Percentiles rank a stretch among this genome's conserved stretches.
These are phyloP conservation scores for Chionodraco myersi DNA, from an alignment of 2,113 vertebrate genomes.

Conservation along the genomic window DNA sequence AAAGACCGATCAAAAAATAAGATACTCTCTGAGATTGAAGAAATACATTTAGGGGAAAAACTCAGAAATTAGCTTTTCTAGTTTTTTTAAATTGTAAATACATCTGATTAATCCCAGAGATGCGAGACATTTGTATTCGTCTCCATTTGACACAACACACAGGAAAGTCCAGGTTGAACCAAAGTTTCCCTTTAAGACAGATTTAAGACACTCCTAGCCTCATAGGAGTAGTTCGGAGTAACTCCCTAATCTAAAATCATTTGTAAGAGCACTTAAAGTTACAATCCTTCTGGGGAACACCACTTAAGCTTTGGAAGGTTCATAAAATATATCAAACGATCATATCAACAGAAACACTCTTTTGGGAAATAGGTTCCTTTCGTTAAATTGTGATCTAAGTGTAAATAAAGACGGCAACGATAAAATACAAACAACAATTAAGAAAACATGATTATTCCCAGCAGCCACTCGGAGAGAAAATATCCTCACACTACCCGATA, in stretches of 20 bases:
- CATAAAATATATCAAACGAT: not conserved
- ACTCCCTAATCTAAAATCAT: not conserved
- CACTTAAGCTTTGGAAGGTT: not conserved
- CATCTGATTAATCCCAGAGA: no score
- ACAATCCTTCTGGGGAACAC: not conserved
- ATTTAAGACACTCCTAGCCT: not conserved
- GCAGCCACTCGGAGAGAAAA: slow-evolving; percentile 10
- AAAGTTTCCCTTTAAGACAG: no score
- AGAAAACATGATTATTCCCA: slow-evolving; percentile 8
- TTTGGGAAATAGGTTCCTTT: not conserved
- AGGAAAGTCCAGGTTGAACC: no score
- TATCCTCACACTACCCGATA: slow-evolving; percentile 11
- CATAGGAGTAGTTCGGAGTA: not conserved
- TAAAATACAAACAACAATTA: not conserved
- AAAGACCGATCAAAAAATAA: no score
- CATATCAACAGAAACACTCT: not conserved
- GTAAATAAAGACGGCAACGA: not conserved
- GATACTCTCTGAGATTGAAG: no score
- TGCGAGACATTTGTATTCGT: no score
- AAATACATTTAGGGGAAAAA: no score
- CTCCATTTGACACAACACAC: no score
- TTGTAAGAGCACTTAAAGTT: not conserved
- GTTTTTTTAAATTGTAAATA: no score
- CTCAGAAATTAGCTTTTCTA: no score
- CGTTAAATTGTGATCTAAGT: not conserved